These are phyloP conservation scores for Leptodirus hochenwartii DNA, from an alignment of 2,888 invertebrate species.

Conservation along the genomic window DNA sequence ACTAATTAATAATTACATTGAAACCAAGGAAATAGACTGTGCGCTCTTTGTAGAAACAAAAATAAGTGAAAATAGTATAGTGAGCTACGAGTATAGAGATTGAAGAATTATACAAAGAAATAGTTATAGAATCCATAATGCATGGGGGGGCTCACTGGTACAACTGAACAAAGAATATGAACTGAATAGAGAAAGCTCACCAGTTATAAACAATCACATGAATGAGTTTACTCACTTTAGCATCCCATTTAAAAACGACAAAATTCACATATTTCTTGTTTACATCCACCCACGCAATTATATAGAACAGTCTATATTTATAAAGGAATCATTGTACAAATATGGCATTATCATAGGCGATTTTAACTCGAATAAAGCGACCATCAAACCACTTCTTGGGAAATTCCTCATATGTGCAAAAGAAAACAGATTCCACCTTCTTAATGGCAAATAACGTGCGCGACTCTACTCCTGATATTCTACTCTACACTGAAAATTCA, in stretches of 20 bases:
- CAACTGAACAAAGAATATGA: background rate
- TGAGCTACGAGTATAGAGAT: conserved; percentile 6
- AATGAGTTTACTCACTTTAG: conserved; percentile 9
- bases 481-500: too few relatives aligned
- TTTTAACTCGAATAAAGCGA: conserved; percentile 9
- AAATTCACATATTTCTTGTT: conserved; percentile 9
- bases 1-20: conserved; percentile 5
- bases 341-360: conserved; percentile 9
- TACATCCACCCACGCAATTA: conserved; percentile 7
- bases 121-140: background rate
- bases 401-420: too few relatives aligned
- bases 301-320: conserved; percentile 9
- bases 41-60: conserved; percentile 10
- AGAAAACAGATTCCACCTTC: too few relatives aligned
- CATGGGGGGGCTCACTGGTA: conserved; percentile 3
- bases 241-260: conserved; percentile 5
- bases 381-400: too few relatives aligned
- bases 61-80: too few relatives aligned
- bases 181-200: conserved; percentile 7
- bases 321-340: conserved; percentile 7
- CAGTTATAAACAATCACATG: conserved; percentile 7
- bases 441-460: too few relatives aligned
- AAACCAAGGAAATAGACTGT: conserved; percentile 5
- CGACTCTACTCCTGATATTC: too few relatives aligned
- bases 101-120: conserved; percentile 7